Base-by-base conservation (phyloP, 2,113 vertebrate genomes). In the Hiodon tergisus region DNA sequence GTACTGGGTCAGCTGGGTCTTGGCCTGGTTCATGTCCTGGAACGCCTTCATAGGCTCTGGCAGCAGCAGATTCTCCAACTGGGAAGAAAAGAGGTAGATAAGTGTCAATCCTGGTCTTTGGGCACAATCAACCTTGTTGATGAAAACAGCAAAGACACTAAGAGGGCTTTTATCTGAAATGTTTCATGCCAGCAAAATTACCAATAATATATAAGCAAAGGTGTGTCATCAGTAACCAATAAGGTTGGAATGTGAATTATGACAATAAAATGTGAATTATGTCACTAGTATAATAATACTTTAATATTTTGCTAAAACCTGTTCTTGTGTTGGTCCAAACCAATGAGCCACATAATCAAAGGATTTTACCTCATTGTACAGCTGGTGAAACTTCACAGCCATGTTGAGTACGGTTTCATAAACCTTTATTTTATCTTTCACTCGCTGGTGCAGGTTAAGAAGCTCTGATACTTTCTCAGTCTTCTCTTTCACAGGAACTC, bases 331-430 rank as follows among this genome's bases (percentile, higher is more conserved):
- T 10, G 11, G 57, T 7, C 46, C 55, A 54, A 5, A 6, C 53
- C 54, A 53, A 11, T 4, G 52, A 52, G 11, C 5, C 16, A 17
- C n/a, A 55, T 51, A 6, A n/a, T 57, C 6, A 13, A 52, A 47
- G n/a, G n/a, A 52, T 75, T 69, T 86, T 81, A 95, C 94, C 88
- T 94, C 85, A 74, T 89, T 85, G 81, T 87, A 92, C 67, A 91
- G 82, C 71, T 86, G 87, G 79, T 95, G 93, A 78, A 96, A 97
- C 77, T 86, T 91, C 68, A 89, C 77, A 8, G 81, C 83, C 83
- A 91, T 91, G 70, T 84, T 86, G 61, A 97, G 88, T 85, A 96
- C 83, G 0, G 81, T 85, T 78, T 94, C 87, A 0, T 93, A 91
- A 77, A 90, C 83, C 52, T 65, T 85, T 79, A 94, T 92, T 74